phyloP scores from a whole-genome alignment of 2,797 vertebrate species.

The Monodelphis domestica region DNA sequence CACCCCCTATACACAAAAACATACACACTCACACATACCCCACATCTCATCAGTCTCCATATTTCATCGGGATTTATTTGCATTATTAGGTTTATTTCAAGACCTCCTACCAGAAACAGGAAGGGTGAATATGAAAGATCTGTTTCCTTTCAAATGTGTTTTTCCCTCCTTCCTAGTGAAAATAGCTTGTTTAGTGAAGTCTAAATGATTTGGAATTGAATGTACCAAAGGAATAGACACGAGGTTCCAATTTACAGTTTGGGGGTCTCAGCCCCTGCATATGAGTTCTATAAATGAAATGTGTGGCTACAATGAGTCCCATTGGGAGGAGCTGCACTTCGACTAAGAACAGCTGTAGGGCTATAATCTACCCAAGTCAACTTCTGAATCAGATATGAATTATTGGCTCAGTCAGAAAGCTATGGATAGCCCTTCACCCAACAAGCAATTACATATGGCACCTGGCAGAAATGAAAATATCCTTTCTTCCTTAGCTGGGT shows the following conservation, averaged over 20 bases:
- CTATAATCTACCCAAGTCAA: slow-evolving; percentile 82
- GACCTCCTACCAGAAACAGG: slow-evolving; percentile 84
- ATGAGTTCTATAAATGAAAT: slow-evolving; percentile 85
- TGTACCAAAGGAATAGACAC: slow-evolving; percentile 80
- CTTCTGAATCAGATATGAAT: slow-evolving; percentile 86
- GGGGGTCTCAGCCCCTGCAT: slow-evolving; percentile 81
- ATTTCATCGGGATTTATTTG: slow-evolving; percentile 80
- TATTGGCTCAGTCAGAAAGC: slow-evolving; percentile 85
- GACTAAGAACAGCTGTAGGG: slow-evolving; percentile 84
- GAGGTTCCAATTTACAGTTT: slow-evolving; percentile 87
- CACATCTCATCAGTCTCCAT: slow-evolving; percentile 58
- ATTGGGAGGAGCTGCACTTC: slow-evolving; percentile 82
- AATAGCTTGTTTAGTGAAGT: slow-evolving; percentile 80
- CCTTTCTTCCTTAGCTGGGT: slow-evolving; percentile 74
- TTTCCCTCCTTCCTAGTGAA: slow-evolving; percentile 70
- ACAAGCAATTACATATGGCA: slow-evolving; percentile 81
- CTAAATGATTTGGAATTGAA: slow-evolving; percentile 83
- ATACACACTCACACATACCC: background rate
- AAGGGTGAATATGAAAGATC: slow-evolving; percentile 83
- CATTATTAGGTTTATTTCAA: slow-evolving; percentile 82
- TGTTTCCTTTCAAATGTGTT: slow-evolving; percentile 81
- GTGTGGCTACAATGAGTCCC: slow-evolving; percentile 85
- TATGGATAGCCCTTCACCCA: slow-evolving; percentile 76
- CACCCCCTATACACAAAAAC: background rate
- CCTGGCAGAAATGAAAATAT: slow-evolving; percentile 83